These are phyloP conservation scores for Amphiduros pacificus DNA, from an alignment of 2,888 invertebrate species.

Conservation along the genomic window DNA sequence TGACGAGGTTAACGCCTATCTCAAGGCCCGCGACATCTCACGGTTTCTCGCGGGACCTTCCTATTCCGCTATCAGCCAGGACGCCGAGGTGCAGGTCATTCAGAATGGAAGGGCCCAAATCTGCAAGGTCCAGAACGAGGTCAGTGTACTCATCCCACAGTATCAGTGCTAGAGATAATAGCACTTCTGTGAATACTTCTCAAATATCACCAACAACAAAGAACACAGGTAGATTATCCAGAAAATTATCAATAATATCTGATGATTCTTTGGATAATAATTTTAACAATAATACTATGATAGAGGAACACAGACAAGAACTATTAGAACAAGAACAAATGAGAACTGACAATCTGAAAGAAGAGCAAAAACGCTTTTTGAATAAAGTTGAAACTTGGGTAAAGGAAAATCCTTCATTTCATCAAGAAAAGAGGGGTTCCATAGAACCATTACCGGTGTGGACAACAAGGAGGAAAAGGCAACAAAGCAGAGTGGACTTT, in stretches of 20 bases:
- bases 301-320: slow-evolving; percentile 43
- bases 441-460: not conserved
- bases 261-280: slow-evolving; percentile 30
- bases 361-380: slow-evolving; percentile 31
- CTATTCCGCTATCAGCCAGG: not conserved
- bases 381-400: slow-evolving; percentile 10
- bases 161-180: too few species aligned
- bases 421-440: not conserved
- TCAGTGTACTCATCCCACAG: not conserved
- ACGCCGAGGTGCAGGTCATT: not conserved
- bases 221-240: too few species aligned
- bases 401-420: not conserved
- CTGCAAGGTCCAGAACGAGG: too few species aligned
- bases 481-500: not conserved
- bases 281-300: slow-evolving; percentile 16
- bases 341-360: slow-evolving; percentile 32
- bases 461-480: not conserved
- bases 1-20: not conserved
- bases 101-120: too few species aligned
- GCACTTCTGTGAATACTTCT: too few species aligned
- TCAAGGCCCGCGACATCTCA: not conserved
- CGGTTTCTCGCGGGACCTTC: not conserved
- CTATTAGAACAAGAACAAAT: slow-evolving; percentile 41
- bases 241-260: too few species aligned
- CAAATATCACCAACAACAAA: too few species aligned